Evolutionary conservation across 2,888 invertebrate genomes (phyloP), one percentile per base, ranked within the genome.

Genomic region (Hypselothyrea guttata): DNA sequence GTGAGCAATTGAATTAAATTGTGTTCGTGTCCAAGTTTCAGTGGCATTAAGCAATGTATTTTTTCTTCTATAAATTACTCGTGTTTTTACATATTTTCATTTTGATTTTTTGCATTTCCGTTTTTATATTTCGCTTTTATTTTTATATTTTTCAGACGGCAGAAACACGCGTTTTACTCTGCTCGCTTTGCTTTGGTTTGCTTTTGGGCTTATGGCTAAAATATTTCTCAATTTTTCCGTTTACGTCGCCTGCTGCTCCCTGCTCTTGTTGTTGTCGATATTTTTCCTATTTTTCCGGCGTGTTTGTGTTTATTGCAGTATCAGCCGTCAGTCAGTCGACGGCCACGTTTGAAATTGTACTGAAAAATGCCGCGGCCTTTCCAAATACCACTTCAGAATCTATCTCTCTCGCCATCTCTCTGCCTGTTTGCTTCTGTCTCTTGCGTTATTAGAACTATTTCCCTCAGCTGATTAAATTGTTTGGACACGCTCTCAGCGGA

Each of bases 331-430:
- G 71, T 69, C 82, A 71, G 71, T 65, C 64, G 65, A 61, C 83
- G 52, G 57, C 66, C 63, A 54, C 83, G 73, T 73, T 73, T 86
- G 63, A 79, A 76, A 72, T 73, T 83, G 59, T 71, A 85, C 84
- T 85, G 79, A 76, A 67, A 65, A 83, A 71, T 74, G 74, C 75
- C 58, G 71, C 65, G 65, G 63, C 59, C 62, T 70, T 75, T 85
- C 84, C 87, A 85, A 87, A 86, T 78, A 74, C 69, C 76, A 66
- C 82, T 75, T 78, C 60, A 69, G 60, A 57, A 46, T 58, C 41
- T 54, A n/a, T 58, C 58, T 57, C 54, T 52, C 65, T 60, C 51
- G 57, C 41, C 76, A 54, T 45, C 58, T 60, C 54, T 34, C 45
- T 35, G 12, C 35, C 18, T 12, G 12, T 33, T 7, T 37, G 45